These are phyloP conservation scores for Anoplophora glabripennis DNA, from an alignment of 1,140 invertebrate genomes.

Conservation along the genomic window DNA sequence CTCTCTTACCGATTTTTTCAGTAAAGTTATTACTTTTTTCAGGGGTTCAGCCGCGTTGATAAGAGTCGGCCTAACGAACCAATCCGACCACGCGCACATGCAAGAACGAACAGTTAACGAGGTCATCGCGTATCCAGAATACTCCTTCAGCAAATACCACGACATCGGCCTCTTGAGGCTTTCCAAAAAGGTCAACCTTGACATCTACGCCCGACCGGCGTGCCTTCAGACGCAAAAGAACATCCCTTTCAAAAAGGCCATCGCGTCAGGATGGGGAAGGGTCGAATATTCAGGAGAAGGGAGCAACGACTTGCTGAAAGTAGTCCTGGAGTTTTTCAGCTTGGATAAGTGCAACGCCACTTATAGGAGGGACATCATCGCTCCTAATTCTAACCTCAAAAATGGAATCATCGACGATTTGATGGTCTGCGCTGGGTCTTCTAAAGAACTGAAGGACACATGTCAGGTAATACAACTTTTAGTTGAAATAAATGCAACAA, in stretches of 20 bases:
- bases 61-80: conserved; percentile 50
- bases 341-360: conserved; percentile 32
- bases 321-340: conserved; percentile 46
- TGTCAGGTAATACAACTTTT: conserved; percentile 49
- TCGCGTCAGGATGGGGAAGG: conserved; percentile 39
- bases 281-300: conserved; percentile 44
- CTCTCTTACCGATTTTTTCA: background rate
- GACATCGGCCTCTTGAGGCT: too few species aligned
- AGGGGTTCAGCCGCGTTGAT: conserved; percentile 33
- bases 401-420: conserved; percentile 51
- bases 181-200: too few species aligned
- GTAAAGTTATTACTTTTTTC: conserved; percentile 14
- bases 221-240: conserved; percentile 54
- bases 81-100: conserved; percentile 34
- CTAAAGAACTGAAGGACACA: conserved; percentile 45
- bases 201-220: conserved; percentile 52
- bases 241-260: conserved; percentile 15
- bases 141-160: conserved; percentile 55
- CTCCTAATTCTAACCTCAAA: conserved; percentile 43
- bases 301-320: conserved; percentile 53
- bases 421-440: conserved; percentile 65
- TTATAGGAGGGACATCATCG: conserved; percentile 30
- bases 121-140: conserved; percentile 52
- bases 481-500: too few species aligned
- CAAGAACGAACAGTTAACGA: conserved; percentile 24